Percentiles rank a stretch among this genome's conserved stretches.
phyloP scores from a whole-genome alignment of 2,797 vertebrate species.

The Odontamblyopus rebecca region DNA sequence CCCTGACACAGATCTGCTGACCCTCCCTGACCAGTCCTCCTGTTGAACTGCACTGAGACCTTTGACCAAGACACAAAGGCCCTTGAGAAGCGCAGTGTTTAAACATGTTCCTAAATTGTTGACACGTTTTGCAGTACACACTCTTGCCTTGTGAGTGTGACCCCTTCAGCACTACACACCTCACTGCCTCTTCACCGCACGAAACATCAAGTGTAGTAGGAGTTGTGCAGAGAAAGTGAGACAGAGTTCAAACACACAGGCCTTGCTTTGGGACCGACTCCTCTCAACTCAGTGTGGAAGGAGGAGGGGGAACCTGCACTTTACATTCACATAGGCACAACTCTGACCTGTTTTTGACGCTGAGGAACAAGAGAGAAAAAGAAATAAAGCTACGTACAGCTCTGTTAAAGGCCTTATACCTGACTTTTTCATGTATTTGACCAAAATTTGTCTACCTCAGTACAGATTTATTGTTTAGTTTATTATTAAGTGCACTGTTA shows the following conservation, averaged over 20 bases:
- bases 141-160: neutral
- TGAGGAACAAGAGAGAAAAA: neutral
- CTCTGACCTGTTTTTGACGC: slow-evolving; percentile 1
- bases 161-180: neutral
- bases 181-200: neutral
- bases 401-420: no score
- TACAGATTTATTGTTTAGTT: no score
- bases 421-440: no score
- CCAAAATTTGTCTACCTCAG: no score
- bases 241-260: neutral
- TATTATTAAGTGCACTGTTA: no score
- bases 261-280: neutral
- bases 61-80: no score
- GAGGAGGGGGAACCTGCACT: neutral
- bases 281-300: neutral
- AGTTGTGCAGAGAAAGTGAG: neutral
- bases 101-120: no score
- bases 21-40: no score
- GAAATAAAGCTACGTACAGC: no score
- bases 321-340: neutral
- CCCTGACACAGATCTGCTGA: no score
- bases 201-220: neutral
- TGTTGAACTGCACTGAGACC: no score
- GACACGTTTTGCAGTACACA: neutral
- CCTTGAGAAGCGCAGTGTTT: no score